Evolutionary conservation across 1,140 invertebrate species (phyloP).

Genomic region (Lordiphosa stackelbergi): DNA sequence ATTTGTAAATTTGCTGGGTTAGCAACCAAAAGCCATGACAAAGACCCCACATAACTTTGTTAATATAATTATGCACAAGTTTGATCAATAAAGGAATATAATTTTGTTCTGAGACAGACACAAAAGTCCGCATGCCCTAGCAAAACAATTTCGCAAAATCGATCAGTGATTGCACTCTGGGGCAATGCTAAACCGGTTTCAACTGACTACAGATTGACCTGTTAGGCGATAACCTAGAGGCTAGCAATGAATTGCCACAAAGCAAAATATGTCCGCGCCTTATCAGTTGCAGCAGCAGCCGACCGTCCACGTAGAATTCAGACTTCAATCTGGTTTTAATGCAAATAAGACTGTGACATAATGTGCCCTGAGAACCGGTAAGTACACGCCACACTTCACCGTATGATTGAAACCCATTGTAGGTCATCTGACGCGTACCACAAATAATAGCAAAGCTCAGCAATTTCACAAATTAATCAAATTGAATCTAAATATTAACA

Average conservation of each 20-base stretch:
- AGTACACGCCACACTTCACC: conserved; percentile 20
- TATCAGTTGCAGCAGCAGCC: conserved; percentile 15
- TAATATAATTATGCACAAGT: conserved; percentile 30
- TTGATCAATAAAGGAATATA: conserved; percentile 29
- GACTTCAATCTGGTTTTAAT: conserved; percentile 26
- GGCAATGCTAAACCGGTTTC: conserved; percentile 15
- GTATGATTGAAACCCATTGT: conserved; percentile 17
- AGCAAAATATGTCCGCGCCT: conserved; percentile 7
- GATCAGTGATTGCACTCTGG: conserved; percentile 8
- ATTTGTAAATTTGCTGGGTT: conserved; percentile 32
- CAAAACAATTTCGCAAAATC: conserved; percentile 23
- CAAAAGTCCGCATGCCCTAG: too few species aligned
- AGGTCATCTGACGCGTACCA: neutral
- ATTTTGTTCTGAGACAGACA: conserved; percentile 14
- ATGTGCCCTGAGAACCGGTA: conserved; percentile 20
- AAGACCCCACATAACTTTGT: conserved; percentile 11
- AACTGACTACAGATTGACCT: conserved; percentile 33
- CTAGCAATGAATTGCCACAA: conserved; percentile 41
- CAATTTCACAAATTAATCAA: too few species aligned
- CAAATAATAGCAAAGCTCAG: too few species aligned
- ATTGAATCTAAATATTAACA: too few species aligned
- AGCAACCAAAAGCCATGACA: conserved; percentile 22
- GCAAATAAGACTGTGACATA: conserved; percentile 27
- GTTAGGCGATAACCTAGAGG: conserved; percentile 34
- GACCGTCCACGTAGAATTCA: conserved; percentile 16